Base-by-base conservation (phyloP, 2,113 vertebrate species). In the Sapayoa aenigma region DNA sequence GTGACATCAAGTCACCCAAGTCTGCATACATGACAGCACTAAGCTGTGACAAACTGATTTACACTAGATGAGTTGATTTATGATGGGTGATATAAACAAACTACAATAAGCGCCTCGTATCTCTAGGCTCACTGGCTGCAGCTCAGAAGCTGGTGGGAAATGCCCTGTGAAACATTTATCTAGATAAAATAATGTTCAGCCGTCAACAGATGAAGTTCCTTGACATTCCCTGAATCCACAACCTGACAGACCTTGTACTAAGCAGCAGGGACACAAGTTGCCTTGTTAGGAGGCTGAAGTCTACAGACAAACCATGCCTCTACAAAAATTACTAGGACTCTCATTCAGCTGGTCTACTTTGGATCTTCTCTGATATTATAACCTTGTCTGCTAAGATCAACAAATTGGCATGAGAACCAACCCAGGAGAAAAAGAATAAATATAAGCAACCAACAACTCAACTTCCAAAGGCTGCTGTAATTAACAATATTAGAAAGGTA, bases 121-220 rank as follows among this genome's bases (percentile, higher is more conserved):
- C 60, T 94, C 77, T 3, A 1, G 47, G 42, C 44, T 89, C 69
- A 84, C 49, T 1, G 1, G 66, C 58, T 85, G 67, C 41, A 85
- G 58, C 58, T 85, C 62, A 66, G 87, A 91, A 95, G 90, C 75
- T 87, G 82, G 58, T 92, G 79, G 67, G 78, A 90, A 96, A 79
- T 73, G 63, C 78, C 74, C 78, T 60, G 53, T 63, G 58, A 94
- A 91, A 92, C 50, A 53, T 94, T 87, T 79, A 66, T 80, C 63
- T 79, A 66, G 74, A 82, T 92, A 80, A 85, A 93, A 90, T 73
- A 69, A 46, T 49, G n/a, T 88, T 88, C 58, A 88, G 58, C 78
- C 9, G 0, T 87, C 85, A 92, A 78, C 85, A 88, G 63, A 83
- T 49, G 59, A 85, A 87, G 82, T 76, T 92, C 67, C 35, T 22